Evolutionary conservation across 2,797 vertebrate genomes (phyloP), one percentile per base, ranked within the genome.

Genomic region (Cuniculus paca): DNA sequence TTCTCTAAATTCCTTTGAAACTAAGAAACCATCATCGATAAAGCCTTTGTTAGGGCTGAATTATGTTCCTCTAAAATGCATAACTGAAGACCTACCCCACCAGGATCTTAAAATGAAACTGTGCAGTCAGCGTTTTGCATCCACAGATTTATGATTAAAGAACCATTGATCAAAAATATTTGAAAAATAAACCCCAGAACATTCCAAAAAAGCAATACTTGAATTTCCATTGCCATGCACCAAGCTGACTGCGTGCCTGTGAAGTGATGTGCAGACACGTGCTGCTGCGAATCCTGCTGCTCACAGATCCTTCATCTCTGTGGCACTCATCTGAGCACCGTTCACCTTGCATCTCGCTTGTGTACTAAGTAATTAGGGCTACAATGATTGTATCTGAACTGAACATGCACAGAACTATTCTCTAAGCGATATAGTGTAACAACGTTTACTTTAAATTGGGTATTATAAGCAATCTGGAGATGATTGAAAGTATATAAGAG

Each of bases 1-100:
- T 34, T 68, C 54, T 88, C 77, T 70, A 88, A 63, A 93, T 80
- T 91, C 61, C 85, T 84, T 77, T 84, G 77, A 83, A 24, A 79
- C n/a, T 26, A 54, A 63, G 83, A 92, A 78, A 20, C 28, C 34
- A 20, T 82, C 65, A 4, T 52, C 72, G 39, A 39, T 72, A 74
- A 84, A 60, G 60, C 12, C 36, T 84, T 12, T 80, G 39, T 58
- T 83, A 52, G 1, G 11, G 22, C 13, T 72, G 45, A 91, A 91
- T 28, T 58, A 34, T 58, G 26, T 52, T 83, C 48, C 65, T 48
- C 48, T 75, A 28, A 91, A 97, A 92, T 79, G 95, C 61, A 34
- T 68, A 79, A 68, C 16, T 95, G n/a, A 91, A 81, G 31, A 82
- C 75, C 63, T 82, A 70, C 78, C 19, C 19, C 2, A 9, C 6